Base-by-base conservation (phyloP, 1,140 invertebrate genomes). In the Ceratina australensis region DNA sequence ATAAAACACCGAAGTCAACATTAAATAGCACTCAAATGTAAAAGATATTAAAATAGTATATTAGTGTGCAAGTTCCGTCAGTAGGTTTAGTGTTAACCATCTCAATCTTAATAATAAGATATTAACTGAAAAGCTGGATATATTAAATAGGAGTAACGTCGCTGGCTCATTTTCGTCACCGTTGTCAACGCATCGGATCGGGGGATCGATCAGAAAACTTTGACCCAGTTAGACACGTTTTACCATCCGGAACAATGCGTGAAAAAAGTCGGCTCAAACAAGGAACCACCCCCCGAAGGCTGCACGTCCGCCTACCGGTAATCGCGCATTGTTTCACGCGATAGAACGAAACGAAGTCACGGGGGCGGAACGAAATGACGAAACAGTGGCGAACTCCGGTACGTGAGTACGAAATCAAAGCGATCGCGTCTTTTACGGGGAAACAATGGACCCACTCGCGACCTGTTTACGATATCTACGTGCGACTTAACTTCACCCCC, bases 141-240 rank as follows among this genome's bases (percentile, higher is more conserved):
- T n/a, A n/a, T n/a, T n/a, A n/a, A n/a, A n/a, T n/a, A n/a, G n/a
- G n/a, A n/a, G n/a, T n/a, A n/a, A n/a, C n/a, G n/a, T 22, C 71
- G 33, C 15, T 7, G 16, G 10, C 12, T 7, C 59, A 2, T 12
- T 57, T 50, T 24, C n/a, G 33, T 42, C 33, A 42, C 33, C 33
- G 33, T 7, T 20, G 13, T 1, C 10, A 8, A n/a, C 61, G 24
- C 61, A 49, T 77, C 54, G 72, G 47, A 80, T 61, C 16, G 54
- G 49, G 47, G 65, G 57, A 76, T 72, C 76, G 79, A 82, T 81
- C 60, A 73, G 77, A 71, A 81, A 78, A 81, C 79, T 82, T 82
- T 81, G 73, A 66, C 56, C 67, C 61, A 82, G 66, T 82, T 82
- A 18, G 15, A 42, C 57, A 26, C 33, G 50, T 33, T 54, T 60